phyloP scores from a whole-genome alignment of 1,140 invertebrate genomes.

The Steinernema feltiae region DNA sequence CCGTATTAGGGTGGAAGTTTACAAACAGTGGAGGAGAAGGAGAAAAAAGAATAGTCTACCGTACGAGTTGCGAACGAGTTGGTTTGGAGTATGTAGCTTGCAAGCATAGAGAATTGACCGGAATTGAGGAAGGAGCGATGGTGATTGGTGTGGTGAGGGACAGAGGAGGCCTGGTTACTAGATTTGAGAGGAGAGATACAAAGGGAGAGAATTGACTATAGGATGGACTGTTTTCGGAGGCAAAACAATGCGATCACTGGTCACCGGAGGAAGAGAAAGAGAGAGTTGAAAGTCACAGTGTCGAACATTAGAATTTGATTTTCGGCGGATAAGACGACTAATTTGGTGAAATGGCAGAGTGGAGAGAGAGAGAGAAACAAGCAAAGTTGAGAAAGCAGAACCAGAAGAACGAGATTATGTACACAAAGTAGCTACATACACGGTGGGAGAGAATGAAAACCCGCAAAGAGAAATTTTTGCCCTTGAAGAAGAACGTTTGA shows the following conservation, averaged over 20 bases:
- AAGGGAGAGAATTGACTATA: no score
- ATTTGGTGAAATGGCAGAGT: no score
- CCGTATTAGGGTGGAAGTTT: slow-evolving; percentile 1
- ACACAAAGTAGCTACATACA: background rate
- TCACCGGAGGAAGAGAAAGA: no score
- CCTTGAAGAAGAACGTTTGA: background rate
- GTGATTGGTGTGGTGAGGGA: background rate
- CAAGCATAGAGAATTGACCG: background rate
- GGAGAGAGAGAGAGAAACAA: no score
- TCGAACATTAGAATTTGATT: no score
- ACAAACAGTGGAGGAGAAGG: background rate
- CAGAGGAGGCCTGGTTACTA: background rate
- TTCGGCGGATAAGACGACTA: no score
- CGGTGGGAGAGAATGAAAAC: background rate
- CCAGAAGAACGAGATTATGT: background rate
- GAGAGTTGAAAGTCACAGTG: no score
- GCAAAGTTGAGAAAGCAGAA: no score
- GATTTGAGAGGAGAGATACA: background rate
- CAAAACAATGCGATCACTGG: no score
- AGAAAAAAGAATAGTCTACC: background rate
- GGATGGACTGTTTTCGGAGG: no score
- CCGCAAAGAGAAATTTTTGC: background rate
- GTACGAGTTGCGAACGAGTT: no score
- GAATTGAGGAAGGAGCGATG: background rate
- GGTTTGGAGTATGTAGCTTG: background rate